Percentiles rank a stretch among this genome's conserved stretches.
Evolutionary conservation across 2,113 vertebrate genomes (phyloP).

Genomic region (Crotalus horridus): DNA sequence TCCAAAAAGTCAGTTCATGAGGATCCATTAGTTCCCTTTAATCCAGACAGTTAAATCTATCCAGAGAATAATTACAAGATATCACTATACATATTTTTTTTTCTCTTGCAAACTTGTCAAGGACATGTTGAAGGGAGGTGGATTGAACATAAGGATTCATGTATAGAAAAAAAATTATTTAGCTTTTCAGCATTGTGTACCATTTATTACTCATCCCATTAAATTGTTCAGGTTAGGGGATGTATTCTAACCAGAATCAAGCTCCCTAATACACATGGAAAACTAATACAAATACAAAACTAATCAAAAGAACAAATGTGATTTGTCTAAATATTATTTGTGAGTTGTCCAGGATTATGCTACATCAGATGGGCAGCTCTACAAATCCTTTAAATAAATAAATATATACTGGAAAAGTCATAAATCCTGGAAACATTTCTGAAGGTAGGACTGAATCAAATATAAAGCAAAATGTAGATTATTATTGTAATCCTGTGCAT

Average conservation of each 20-base stretch:
- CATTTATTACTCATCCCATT: slow-evolving; percentile 33
- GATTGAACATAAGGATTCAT: background rate
- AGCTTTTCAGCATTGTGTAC: background rate
- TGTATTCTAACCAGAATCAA: background rate
- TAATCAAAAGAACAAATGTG: slow-evolving; percentile 12
- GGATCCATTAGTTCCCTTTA: background rate
- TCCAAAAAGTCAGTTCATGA: background rate
- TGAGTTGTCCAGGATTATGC: background rate
- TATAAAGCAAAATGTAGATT: background rate
- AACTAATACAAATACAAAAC: background rate
- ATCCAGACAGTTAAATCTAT: background rate
- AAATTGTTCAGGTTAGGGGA: slow-evolving; percentile 16
- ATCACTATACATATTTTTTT: background rate
- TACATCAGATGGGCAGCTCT: background rate
- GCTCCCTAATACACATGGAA: background rate
- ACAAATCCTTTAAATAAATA: background rate
- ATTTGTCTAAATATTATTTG: slow-evolving; percentile 28
- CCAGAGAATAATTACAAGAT: background rate
- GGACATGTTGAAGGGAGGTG: background rate
- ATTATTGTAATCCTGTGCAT: background rate
- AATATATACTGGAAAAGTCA: slow-evolving; percentile 19
- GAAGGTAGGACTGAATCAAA: background rate
- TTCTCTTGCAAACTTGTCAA: background rate
- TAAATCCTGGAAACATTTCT: slow-evolving; percentile 15
- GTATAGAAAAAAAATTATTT: slow-evolving; percentile 34